Evolutionary conservation across 35 echinoderm and acorn worm species (phyloP).

Genomic region (Apostichopus parvimensis): DNA sequence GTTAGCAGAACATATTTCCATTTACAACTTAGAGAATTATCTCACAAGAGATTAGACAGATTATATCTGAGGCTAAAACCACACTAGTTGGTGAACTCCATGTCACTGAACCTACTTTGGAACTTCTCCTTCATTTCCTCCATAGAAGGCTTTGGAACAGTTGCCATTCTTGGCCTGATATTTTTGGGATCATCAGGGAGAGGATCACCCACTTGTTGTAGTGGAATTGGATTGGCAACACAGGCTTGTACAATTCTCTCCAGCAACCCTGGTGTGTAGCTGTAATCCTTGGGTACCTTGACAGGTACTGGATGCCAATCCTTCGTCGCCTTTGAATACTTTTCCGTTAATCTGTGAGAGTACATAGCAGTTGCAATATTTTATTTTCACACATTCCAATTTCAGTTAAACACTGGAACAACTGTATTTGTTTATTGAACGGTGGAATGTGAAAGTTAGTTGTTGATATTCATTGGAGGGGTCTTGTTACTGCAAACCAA

Average conservation of each 20-base stretch:
- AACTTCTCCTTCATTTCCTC: too few species aligned
- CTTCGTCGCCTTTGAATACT: conserved; percentile 15
- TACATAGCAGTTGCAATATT: background rate
- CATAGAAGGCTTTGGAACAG: background rate
- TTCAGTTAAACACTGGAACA: background rate
- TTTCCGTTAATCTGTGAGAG: background rate
- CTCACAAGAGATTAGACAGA: too few species aligned
- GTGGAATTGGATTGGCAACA: background rate
- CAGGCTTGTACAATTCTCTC: background rate
- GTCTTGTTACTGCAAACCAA: too few species aligned
- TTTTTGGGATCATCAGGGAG: background rate
- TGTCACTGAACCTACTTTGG: too few species aligned
- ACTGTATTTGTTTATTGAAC: background rate
- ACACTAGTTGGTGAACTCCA: too few species aligned
- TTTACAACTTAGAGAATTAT: too few species aligned
- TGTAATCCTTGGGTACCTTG: background rate
- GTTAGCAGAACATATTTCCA: too few species aligned
- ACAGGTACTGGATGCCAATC: conserved; percentile 22
- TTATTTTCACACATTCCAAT: background rate
- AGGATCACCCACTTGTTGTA: background rate
- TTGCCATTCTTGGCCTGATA: background rate
- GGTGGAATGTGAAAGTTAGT: too few species aligned
- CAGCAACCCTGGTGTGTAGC: background rate
- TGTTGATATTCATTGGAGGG: too few species aligned
- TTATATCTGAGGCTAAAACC: too few species aligned